Evolutionary conservation across 2,797 vertebrate species (phyloP), one percentile per base, ranked within the genome.

Genomic region (Anguilla pacifica): DNA sequence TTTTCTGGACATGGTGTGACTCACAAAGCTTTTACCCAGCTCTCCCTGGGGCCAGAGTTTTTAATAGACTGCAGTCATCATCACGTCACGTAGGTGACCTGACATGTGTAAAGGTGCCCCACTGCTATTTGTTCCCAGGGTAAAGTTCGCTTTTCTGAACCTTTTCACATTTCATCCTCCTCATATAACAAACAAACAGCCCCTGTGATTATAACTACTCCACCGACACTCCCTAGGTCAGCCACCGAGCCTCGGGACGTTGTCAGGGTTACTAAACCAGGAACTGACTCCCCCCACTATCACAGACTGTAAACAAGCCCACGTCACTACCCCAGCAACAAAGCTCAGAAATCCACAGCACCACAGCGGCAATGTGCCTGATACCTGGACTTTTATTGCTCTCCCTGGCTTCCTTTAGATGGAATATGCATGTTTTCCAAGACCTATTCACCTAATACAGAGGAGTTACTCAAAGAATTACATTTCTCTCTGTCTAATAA

Each of bases 151-250:
- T 35, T 39, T 84, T 84, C 85, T 84, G 46, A 28, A 35, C 86
- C 81, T 61, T 88, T 67, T 83, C 64, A 85, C 84, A 67, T 83
- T 85, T 15, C 77, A 83, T 61, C 70, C 88, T 49, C 83, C 59
- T 88, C 82, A 22, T 59, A 59, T 51, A 31, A 70, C 79, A 87
- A 82, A 61, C 74, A 87, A 87, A 51, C 55, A 64, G 19, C 39
- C 43, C n/a, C 82, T 6, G 61, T 43, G 67, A 70, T 55, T 55
- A 15, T 51, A 51, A 57, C 67, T 77, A 22, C 11, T 59, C 49
- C 22, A 28, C 22, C 35, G 11, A 84, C 28, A 57, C 9, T 57
- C 49, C 10, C 28, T 7, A 51, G n/a, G 28, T n/a, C 51, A 31
- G 6, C 57, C n/a, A 57, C n/a, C 28, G 10, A 57, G 51, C 82